These are phyloP conservation scores for Temnothorax curvispinosus DNA, from an alignment of 1,140 invertebrate species.

Conservation along the genomic window DNA sequence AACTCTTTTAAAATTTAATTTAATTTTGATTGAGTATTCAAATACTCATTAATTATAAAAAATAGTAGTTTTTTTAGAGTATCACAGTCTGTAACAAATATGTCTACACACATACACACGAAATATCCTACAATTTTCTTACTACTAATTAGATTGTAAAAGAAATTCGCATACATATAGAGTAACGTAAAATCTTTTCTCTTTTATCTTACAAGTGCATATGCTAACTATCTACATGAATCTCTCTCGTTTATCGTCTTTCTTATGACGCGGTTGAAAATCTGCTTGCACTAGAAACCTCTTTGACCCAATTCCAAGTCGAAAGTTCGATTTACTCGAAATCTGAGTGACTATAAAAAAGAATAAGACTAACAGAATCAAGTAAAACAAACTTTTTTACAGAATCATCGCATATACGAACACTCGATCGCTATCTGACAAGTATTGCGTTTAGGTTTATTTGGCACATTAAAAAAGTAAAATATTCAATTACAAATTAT, in stretches of 20 bases:
- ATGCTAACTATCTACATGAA: constrained; percentile 11
- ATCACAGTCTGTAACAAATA: neutral
- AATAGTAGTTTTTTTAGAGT: neutral
- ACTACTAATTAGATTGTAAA: neutral
- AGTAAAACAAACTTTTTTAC: neutral
- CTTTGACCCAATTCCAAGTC: neutral
- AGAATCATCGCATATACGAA: neutral
- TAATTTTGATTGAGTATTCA: neutral
- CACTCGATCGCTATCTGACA: neutral
- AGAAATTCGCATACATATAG: neutral
- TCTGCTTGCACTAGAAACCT: constrained; percentile 31
- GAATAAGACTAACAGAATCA: neutral
- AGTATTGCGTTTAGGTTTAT: neutral
- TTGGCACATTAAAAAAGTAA: neutral
- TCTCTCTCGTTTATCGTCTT: neutral
- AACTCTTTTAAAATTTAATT: neutral
- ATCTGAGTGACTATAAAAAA: neutral
- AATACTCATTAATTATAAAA: neutral
- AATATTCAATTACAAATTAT: neutral
- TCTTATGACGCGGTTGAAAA: constrained; percentile 14
- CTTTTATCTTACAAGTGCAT: neutral
- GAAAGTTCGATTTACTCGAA: constrained; percentile 23
- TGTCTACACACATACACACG: neutral
- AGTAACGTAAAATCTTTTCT: neutral
- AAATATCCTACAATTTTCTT: neutral